Percentiles rank a stretch among this genome's conserved stretches.
Evolutionary conservation across 1,140 invertebrate genomes (phyloP).

Genomic region (Achroia grisella): DNA sequence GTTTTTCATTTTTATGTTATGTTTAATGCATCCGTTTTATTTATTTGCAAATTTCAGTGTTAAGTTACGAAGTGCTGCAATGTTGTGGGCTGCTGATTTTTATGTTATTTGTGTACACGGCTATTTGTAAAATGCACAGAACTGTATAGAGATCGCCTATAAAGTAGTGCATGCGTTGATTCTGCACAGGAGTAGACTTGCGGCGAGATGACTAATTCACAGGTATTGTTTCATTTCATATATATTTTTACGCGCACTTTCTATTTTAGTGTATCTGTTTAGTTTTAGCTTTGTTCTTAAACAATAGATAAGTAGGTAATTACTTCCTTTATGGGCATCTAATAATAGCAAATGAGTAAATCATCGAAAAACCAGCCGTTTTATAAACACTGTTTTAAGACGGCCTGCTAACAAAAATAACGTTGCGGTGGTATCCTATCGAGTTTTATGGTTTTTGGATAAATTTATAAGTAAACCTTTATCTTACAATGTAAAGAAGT

Average conservation of each 20-base stretch:
- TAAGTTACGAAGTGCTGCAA: conserved; percentile 61
- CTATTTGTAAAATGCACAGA: conserved; percentile 63
- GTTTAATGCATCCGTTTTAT: conserved; percentile 49
- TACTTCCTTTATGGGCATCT: neutral
- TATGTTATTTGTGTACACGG: conserved; percentile 54
- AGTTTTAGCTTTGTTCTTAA: conserved; percentile 17
- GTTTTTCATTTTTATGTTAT: conserved; percentile 29
- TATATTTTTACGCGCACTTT: conserved; percentile 18
- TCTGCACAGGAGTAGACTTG: conserved; percentile 48
- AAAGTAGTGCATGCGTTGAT: conserved; percentile 68
- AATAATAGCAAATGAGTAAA: no score
- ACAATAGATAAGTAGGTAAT: conserved; percentile 5
- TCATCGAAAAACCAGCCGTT: no score
- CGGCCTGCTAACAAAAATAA: no score
- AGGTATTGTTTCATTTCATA: conserved; percentile 46
- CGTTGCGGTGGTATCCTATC: no score
- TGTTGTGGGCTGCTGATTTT: conserved; percentile 56
- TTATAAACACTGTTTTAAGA: no score
- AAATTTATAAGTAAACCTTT: no score
- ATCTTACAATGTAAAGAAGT: no score
- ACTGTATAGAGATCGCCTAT: conserved; percentile 55
- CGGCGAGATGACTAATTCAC: conserved; percentile 69
- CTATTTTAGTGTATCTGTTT: conserved; percentile 2
- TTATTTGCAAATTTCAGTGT: conserved; percentile 64
- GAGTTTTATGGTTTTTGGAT: no score